A percentile compares a stretch with the other conserved stretches of the same genome.
Conservation (phyloP, 1,140 invertebrate genomes). For the Cardiocondyla obscurior region DNA sequence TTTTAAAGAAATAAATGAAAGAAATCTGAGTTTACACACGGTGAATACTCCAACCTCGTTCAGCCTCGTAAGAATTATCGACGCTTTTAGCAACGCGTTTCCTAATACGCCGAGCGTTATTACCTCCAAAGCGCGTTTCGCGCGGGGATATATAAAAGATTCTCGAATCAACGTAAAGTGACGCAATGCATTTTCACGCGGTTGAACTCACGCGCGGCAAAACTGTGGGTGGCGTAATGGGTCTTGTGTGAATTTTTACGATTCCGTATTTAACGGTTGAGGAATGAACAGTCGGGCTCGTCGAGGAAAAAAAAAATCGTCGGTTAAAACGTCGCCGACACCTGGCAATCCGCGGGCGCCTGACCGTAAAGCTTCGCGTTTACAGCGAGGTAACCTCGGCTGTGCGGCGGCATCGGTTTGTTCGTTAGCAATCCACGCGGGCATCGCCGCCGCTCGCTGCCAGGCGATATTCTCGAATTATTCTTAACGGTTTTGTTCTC, state of each 20-base stretch:
- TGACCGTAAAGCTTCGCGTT: conserved; percentile 55
- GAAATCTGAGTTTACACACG: not conserved
- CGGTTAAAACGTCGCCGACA: not conserved
- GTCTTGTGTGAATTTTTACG: conserved; percentile 22
- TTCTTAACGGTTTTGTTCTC: conserved; percentile 72
- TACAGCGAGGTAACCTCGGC: conserved; percentile 42
- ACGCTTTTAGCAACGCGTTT: not conserved
- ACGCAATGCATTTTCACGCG: conserved; percentile 6
- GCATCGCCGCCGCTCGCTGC: not conserved
- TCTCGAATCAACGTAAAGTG: not conserved
- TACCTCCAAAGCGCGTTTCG: not conserved
- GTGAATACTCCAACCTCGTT: not conserved
- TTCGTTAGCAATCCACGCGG: conserved; percentile 38
- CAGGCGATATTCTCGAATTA: conserved; percentile 56
- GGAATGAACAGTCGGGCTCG: conserved; percentile 16
- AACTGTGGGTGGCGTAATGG: conserved; percentile 14
- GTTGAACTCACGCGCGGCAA: not conserved
- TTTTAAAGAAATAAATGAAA: not conserved
- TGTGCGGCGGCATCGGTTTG: not conserved
- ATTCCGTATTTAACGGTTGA: conserved; percentile 21
- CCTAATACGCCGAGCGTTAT: not conserved
- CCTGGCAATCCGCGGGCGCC: not conserved
- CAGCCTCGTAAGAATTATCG: not conserved
- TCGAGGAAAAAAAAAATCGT: conserved; percentile 25
- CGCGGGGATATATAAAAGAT: conserved; percentile 15